A percentile compares a stretch with the other conserved stretches of the same genome.
These are phyloP conservation scores for Falco punctatus DNA, from an alignment of 2,113 vertebrate genomes.

Conservation along the genomic window DNA sequence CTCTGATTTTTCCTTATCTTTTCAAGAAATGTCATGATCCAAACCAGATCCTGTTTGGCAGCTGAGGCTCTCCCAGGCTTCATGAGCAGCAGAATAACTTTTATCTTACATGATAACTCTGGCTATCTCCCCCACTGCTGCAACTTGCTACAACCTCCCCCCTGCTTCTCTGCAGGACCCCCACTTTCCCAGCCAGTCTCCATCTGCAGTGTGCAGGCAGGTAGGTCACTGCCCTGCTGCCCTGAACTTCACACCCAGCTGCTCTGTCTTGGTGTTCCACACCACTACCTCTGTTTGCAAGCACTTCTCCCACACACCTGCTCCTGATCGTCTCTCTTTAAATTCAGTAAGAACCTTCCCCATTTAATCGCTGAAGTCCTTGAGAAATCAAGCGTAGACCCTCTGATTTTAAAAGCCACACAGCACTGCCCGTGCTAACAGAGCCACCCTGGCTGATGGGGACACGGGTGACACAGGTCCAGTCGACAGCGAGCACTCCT, in stretches of 20 bases:
- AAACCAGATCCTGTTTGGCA: not conserved
- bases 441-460: not conserved
- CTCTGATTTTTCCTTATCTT: not conserved
- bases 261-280: not conserved
- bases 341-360: not conserved
- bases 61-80: not conserved
- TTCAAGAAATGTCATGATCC: not conserved
- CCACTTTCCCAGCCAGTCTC: not conserved
- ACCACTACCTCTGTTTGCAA: not conserved
- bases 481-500: not conserved
- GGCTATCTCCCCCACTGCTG: not conserved
- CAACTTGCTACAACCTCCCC: not conserved
- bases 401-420: not conserved
- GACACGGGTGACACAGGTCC: not conserved
- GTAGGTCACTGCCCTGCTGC: not conserved
- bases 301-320: not conserved
- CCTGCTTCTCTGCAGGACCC: not conserved
- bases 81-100: not conserved
- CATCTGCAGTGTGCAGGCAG: not conserved
- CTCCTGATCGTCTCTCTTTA: not conserved
- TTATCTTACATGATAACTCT: not conserved
- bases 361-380: not conserved
- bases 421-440: not conserved
- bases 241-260: not conserved
- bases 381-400: not conserved